These are phyloP conservation scores for Myrmophylax atrothorax DNA, from an alignment of 2,113 vertebrate species.

Conservation along the genomic window DNA sequence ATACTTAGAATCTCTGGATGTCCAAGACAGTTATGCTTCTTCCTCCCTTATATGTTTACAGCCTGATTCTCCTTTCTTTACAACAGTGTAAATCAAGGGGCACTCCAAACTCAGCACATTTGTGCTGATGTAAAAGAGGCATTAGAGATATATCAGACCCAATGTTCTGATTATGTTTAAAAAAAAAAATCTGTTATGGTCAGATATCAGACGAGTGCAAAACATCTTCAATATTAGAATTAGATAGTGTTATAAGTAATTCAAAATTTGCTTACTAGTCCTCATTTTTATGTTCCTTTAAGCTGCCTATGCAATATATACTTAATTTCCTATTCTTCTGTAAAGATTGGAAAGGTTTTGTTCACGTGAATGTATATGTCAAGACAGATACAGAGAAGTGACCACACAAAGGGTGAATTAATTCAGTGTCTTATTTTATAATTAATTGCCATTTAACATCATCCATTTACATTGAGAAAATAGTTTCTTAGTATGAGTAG, in stretches of 20 bases:
- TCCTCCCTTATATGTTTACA: background rate
- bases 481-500: background rate
- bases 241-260: background rate
- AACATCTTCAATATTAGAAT: background rate
- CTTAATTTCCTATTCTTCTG: background rate
- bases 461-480: background rate
- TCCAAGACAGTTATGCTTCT: background rate
- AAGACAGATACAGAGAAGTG: background rate
- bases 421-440: background rate
- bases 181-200: background rate
- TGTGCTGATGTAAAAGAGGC: background rate
- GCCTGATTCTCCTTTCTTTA: slow-evolving; percentile 5
- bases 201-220: background rate
- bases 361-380: background rate
- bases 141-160: background rate
- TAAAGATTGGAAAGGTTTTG: background rate
- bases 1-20: background rate
- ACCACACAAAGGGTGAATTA: background rate
- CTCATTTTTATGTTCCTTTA: background rate
- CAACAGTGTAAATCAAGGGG: background rate
- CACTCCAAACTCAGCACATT: background rate
- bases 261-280: background rate
- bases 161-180: background rate
- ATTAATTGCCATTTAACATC: background rate
- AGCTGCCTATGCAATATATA: background rate